Conservation (phyloP, 1,140 invertebrate species). For the Macrotrachela quadricornifera region DNA sequence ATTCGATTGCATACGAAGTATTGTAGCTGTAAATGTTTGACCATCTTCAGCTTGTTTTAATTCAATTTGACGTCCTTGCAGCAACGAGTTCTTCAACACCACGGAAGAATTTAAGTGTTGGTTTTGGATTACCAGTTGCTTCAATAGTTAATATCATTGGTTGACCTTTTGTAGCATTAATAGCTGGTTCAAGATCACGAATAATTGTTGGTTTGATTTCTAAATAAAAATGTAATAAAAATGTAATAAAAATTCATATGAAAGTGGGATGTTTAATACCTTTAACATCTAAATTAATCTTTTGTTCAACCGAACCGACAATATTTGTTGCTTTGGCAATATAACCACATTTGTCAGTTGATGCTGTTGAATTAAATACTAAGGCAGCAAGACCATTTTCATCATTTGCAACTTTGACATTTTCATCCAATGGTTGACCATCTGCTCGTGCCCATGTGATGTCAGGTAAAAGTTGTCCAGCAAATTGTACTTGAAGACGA, state of each 20-base stretch:
- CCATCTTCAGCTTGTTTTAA: no score
- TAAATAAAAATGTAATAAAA: no score
- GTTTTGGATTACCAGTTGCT: slow-evolving; percentile 4
- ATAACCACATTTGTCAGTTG: not conserved
- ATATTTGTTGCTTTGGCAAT: slow-evolving; percentile 4
- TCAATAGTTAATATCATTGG: not conserved
- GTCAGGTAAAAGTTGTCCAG: not conserved
- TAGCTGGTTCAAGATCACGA: not conserved
- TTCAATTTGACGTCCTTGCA: no score
- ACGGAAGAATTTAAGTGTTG: not conserved
- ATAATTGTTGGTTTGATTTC: not conserved
- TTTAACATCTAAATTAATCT: not conserved
- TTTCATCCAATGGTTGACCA: not conserved
- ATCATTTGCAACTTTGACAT: no score
- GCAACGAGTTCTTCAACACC: no score
- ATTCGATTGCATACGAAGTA: no score
- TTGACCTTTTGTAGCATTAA: slow-evolving; percentile 2
- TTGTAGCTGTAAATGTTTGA: no score
- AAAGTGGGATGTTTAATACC: not conserved
- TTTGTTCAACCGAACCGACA: not conserved
- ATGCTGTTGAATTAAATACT: no score
- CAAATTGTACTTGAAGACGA: no score
- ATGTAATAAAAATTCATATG: no score
- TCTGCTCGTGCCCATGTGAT: not conserved
- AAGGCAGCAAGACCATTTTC: no score